Base-by-base conservation (phyloP, 1,140 invertebrate species). In the Drosophila jambulina region DNA sequence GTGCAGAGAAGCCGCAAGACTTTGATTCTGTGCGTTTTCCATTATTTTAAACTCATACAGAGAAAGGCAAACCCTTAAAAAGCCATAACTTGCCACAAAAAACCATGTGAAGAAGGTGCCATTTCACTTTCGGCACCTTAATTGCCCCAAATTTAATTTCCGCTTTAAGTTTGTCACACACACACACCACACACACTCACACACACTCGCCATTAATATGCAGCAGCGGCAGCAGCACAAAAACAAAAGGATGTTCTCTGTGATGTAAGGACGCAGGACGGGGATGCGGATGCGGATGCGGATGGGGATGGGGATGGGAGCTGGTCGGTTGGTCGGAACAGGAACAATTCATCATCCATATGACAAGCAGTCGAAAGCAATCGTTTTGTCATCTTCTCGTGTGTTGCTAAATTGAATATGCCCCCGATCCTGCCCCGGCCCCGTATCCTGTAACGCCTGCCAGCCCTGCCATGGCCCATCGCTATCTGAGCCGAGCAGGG, bases 351-450 rank as follows among this genome's bases (percentile, higher is more conserved):
- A 88, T 88, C 84, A 88, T 88, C 84, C 63, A 78, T 85, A 90
- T 84, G 84, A 90, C 84, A 88, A 88, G 84, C 85, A 88, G 85
- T 88, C 84, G 85, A 88, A 90, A 88, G 85, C 85, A 88, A 88
- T 88, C 85, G 85, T 88, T 88, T 88, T 88, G 85, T 88, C 85
- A 88, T 88, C 84, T 88, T 88, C 84, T 88, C 85, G 85, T 90
- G 78, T 90, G 85, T 90, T 88, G 81, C 85, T 90, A 90, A 88
- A 88, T 88, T 88, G 85, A 88, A 88, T 88, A 88, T 88, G 78
- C 57, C 60, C 68, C 54, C 58, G 29, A 68, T 40, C 23, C 56
- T 54, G 51, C 69, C 6, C 46, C 34, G 4, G 32, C 32, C 8
- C n/a, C 27, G 49, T 34, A 53, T 53, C 49, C 51, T 53, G 48